These are phyloP conservation scores for Nothura maculosa DNA, from an alignment of 2,797 vertebrate genomes.

Conservation along the genomic window DNA sequence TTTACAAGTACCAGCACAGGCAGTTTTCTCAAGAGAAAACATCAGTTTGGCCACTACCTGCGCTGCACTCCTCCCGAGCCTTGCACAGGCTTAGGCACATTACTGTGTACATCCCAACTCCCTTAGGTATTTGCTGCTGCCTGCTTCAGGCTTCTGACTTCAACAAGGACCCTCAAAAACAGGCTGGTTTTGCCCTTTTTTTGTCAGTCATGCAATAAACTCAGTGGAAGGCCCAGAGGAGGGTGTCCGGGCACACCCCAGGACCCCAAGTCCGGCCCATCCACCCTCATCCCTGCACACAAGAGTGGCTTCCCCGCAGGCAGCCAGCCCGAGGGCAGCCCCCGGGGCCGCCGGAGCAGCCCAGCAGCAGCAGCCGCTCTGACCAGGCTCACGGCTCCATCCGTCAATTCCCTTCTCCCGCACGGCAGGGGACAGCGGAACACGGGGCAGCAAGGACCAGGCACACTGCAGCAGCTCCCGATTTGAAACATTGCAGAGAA, in stretches of 20 bases:
- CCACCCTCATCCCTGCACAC: not conserved
- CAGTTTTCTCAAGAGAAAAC: not conserved
- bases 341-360: fast-evolving
- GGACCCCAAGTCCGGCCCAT: fast-evolving
- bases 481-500: not conserved
- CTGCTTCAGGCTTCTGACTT: not conserved
- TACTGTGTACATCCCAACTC: not conserved
- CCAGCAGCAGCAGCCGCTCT: not conserved
- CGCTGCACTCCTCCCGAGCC: not conserved
- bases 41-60: not conserved
- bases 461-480: not conserved
- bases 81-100: not conserved
- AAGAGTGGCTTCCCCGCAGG: fast-evolving
- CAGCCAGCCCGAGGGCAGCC: not conserved
- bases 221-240: not conserved
- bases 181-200: not conserved
- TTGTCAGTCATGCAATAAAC: not conserved
- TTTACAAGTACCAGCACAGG: no score
- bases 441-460: fast-evolving
- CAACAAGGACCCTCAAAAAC: not conserved
- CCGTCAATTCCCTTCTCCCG: not conserved
- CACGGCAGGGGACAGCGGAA: not conserved
- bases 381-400: fast-evolving
- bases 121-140: not conserved
- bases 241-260: not conserved